These are phyloP conservation scores for Drosophila emarginata DNA, from an alignment of 2,888 invertebrate species.

Conservation along the genomic window DNA sequence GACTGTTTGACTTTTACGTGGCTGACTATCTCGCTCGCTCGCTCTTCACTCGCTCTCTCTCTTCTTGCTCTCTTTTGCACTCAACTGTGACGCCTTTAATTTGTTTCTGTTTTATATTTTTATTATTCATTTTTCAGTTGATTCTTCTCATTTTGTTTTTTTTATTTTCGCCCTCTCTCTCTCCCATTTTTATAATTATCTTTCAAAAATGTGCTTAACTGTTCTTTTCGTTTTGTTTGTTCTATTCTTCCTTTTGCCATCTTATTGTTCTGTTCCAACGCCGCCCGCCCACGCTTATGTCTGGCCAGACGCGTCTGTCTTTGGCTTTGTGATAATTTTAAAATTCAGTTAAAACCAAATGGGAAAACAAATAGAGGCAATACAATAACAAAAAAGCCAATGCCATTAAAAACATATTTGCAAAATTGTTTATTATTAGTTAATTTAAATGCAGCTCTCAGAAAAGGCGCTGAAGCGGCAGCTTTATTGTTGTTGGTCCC, in stretches of 20 bases:
- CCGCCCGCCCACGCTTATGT: conserved; percentile 54
- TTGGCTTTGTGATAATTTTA: conserved; percentile 1
- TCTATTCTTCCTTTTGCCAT: conserved; percentile 34
- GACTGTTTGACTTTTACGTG: conserved; percentile 13
- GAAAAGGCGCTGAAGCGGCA: conserved; percentile 21
- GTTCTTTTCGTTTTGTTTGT: conserved; percentile 46
- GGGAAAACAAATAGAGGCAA: conserved; percentile 18
- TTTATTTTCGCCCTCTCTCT: conserved; percentile 23
- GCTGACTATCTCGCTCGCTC: conserved; percentile 4
- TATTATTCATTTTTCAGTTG: conserved; percentile 36
- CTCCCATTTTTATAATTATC: conserved; percentile 66
- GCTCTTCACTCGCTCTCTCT: conserved; percentile 9
- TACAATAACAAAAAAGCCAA: conserved; percentile 2
- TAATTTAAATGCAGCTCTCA: conserved; percentile 49
- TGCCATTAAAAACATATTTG: conserved; percentile 13
- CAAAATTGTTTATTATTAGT: conserved; percentile 33
- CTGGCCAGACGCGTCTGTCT: conserved; percentile 66
- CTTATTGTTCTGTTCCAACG: conserved; percentile 45
- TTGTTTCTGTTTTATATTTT: conserved; percentile 32
- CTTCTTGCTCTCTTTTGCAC: conserved; percentile 29
- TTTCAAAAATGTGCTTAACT: conserved; percentile 45
- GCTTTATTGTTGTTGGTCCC: background rate
- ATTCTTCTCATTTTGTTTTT: conserved; percentile 38
- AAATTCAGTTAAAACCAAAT: conserved; percentile 24
- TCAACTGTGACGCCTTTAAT: conserved; percentile 69